Evolutionary conservation across 2,888 invertebrate species (phyloP).

Genomic region (Latheticus oryzae): DNA sequence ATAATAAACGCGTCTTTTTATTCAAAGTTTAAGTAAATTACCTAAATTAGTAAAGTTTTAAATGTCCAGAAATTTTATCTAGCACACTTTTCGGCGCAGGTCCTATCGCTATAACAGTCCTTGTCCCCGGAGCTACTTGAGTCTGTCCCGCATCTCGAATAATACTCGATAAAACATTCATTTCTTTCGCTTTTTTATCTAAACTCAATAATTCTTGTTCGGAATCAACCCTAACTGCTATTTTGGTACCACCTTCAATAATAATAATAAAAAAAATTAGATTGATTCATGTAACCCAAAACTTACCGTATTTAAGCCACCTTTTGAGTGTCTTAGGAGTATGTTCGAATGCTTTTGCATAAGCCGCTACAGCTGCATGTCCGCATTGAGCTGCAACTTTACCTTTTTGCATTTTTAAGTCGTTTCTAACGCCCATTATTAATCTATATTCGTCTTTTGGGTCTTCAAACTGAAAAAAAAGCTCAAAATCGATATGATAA

Average conservation of each 20-base stretch:
- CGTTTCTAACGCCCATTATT: constrained; percentile 87
- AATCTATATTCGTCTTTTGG: constrained; percentile 77
- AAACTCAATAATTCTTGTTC: constrained; percentile 79
- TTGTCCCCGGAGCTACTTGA: constrained; percentile 88
- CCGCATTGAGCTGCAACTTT: constrained; percentile 94
- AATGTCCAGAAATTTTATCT: constrained; percentile 87
- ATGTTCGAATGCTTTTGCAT: constrained; percentile 74
- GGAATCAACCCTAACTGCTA: constrained; percentile 84
- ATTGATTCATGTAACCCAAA: not conserved
- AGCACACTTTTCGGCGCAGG: constrained; percentile 84
- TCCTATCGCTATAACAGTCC: constrained; percentile 93
- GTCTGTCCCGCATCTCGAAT: constrained; percentile 94
- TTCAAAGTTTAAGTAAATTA: too few species aligned
- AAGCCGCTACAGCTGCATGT: constrained; percentile 93
- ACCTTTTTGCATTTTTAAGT: constrained; percentile 94
- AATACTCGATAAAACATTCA: constrained; percentile 78
- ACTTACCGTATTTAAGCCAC: constrained; percentile 66
- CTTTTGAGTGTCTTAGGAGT: constrained; percentile 72
- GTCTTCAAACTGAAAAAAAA: constrained; percentile 54
- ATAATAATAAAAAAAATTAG: not conserved
- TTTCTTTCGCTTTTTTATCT: constrained; percentile 74
- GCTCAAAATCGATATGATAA: not conserved
- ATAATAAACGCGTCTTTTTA: too few species aligned
- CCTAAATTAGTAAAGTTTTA: constrained; percentile 82
- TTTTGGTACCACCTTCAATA: constrained; percentile 81